Evolutionary conservation across 2,113 vertebrate genomes (phyloP).

Genomic region (Bolborhynchus lineola): DNA sequence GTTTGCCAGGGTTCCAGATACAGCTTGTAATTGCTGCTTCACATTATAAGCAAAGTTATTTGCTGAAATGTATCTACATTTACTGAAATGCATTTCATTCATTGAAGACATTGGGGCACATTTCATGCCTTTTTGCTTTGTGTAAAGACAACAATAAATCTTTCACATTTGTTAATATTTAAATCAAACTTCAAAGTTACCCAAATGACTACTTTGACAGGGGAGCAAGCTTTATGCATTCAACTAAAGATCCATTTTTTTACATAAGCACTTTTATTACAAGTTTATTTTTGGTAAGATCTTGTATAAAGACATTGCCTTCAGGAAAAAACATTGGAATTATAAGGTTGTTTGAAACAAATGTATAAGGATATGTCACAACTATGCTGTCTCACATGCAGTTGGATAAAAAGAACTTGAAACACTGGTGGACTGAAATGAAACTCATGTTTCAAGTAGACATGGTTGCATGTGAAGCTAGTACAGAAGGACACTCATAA

Average conservation of each 20-base stretch:
- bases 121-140: constrained; percentile 1
- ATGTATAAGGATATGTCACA: background rate
- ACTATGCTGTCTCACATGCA: background rate
- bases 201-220: background rate
- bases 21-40: background rate
- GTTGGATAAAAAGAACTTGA: background rate
- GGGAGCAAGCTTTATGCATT: background rate
- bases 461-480: background rate
- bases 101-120: background rate
- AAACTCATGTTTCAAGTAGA: background rate
- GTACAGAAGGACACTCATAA: background rate
- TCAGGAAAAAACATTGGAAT: background rate
- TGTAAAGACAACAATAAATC: background rate
- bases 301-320: background rate
- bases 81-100: background rate
- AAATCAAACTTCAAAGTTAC: background rate
- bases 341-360: background rate
- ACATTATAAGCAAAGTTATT: background rate
- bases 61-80: background rate
- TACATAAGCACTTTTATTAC: background rate
- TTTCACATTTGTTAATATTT: background rate
- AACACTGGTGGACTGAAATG: background rate
- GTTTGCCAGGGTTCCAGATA: background rate
- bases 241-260: background rate
- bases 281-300: background rate